Evolutionary conservation across 1,140 invertebrate genomes (phyloP), one percentile per base, ranked within the genome.

Genomic region (Delia radicum): DNA sequence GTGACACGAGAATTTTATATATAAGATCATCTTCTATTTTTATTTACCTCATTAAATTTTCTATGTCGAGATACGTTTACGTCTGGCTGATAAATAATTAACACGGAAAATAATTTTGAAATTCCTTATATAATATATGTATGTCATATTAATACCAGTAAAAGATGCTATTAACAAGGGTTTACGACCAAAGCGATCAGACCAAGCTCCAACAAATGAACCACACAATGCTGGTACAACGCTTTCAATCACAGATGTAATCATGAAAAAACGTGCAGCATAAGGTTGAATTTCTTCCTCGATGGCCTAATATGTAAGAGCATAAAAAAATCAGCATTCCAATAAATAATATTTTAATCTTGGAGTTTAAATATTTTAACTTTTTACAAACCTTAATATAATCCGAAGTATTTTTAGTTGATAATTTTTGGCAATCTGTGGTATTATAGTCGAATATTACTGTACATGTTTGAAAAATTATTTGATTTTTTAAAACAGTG

Each of bases 141-240:
- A 26, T 10, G 18, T 10, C 3, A 33, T 37, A 21, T 8, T 73
- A 8, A 61, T 65, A 85, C 83, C 83, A 29, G 83, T 77, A 75
- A 88, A 86, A 37, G 88, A 83, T 21, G 84, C 77, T 28, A 92
- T 78, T 13, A 94, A 79, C 62, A 93, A 79, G 1, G 91, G 91
- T 81, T 92, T 93, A 13, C 92, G 88, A 21, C 92, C 92, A 86
- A 92, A 89, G 18, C 85, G 89, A 82, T 93, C 92, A 71, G 91
- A 92, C 91, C 92, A 93, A 7, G 91, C 89, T 48, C 92, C 92
- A 8, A 93, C 79, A 80, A 92, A 92, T 4, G 93, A 82, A 13
- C 90, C 89, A 7, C 91, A 81, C 26, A 92, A 77, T 1, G 91
- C 89, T 2, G 91, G 91, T 37, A 90, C 82, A 65, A 83, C 73